Percentiles rank a stretch among this genome's conserved stretches.
Conservation (phyloP, 2,888 invertebrate genomes). For the Phanerotoma sp. region DNA sequence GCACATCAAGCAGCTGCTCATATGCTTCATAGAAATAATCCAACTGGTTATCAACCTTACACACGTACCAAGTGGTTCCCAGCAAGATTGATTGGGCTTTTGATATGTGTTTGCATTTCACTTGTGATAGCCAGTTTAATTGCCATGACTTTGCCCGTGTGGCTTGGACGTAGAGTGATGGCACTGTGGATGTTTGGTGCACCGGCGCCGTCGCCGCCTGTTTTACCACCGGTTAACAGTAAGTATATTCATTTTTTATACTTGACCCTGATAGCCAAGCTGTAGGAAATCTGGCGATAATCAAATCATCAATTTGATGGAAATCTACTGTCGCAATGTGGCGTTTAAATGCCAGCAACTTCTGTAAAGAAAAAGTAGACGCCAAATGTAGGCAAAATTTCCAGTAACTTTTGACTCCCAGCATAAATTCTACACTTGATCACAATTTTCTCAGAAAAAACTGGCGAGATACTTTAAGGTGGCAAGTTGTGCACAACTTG, state of each 20-base stretch:
- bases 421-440: too few species aligned
- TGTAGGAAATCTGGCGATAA: too few species aligned
- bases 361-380: too few species aligned
- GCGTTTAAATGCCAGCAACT: too few species aligned
- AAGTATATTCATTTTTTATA: conserved; percentile 26
- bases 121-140: conserved; percentile 81
- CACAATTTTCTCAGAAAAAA: too few species aligned
- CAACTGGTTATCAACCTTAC: conserved; percentile 88
- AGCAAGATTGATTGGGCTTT: conserved; percentile 66
- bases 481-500: too few species aligned
- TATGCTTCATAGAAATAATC: conserved; percentile 66
- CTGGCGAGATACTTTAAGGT: too few species aligned
- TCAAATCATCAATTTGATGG: too few species aligned
- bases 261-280: too few species aligned
- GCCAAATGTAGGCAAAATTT: too few species aligned
- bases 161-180: conserved; percentile 87
- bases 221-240: conserved; percentile 49
- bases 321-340: too few species aligned
- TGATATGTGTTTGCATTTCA: conserved; percentile 80
- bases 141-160: conserved; percentile 87
- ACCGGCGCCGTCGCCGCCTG: conserved; percentile 53
- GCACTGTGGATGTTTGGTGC: conserved; percentile 75
- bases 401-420: too few species aligned
- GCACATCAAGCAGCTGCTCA: conserved; percentile 89
- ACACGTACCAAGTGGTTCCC: conserved; percentile 82